Evolutionary conservation across 2,797 vertebrate genomes (phyloP), one percentile per base, ranked within the genome.

Genomic region (Leptatherina wallacei): DNA sequence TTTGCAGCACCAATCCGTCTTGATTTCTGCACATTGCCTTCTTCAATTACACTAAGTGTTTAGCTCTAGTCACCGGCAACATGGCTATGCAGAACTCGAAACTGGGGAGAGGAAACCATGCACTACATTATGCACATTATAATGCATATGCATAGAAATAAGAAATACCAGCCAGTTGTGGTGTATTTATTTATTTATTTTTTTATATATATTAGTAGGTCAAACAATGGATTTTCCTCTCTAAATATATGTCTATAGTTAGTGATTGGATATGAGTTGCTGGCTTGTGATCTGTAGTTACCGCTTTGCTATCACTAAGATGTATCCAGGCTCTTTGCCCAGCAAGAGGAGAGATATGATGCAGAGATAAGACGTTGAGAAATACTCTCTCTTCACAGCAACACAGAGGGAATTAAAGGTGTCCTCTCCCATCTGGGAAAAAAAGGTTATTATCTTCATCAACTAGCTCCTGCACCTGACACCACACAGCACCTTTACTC

Each of bases 11-110:
- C 87, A 65, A 95, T 95, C 92, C 89, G 87, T 95, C 94, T 94
- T 94, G 90, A 94, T 94, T 94, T 94, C 88, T 85, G 89, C 89
- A 89, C 89, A 85, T 91, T 93, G 92, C 93, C 89, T 92, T 91
- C 90, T 92, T 88, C 91, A 95, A 94, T 94, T 95, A 95, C 83
- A 76, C 88, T 91, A 88, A 87, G 88, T 92, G 90, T 91, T 91
- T 88, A 86, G 85, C 87, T 89, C 87, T 72, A 78, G 85, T 92
- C 88, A 81, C 65, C 36, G 72, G 72, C 83, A 86, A 91, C 81
- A 73, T 77, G 61, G 69, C 59, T 75, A 71, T 69, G 71, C 78
- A 77, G 12, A 72, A 42, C 74, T 57, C 29, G 20, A 77, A 67
- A 27, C 73, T 54, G 51, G 78, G 75, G 70, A 84, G 61, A 52